These are phyloP conservation scores for Malaclemys terrapin DNA, from an alignment of 2,113 vertebrate species.

Conservation along the genomic window DNA sequence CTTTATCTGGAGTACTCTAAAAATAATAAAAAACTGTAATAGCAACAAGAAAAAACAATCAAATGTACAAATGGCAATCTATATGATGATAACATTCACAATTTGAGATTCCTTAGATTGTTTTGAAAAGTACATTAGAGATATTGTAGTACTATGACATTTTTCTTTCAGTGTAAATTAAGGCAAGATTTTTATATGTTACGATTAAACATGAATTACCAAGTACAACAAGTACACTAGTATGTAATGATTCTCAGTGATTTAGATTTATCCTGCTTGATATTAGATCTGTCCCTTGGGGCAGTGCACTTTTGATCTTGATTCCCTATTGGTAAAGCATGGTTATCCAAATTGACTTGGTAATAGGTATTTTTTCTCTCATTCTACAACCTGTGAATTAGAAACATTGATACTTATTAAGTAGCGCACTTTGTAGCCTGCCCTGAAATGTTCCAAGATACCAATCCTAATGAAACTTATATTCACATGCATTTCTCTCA, in stretches of 20 bases:
- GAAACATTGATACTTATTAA: conserved; percentile 33
- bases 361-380: neutral
- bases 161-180: conserved; percentile 33
- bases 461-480: neutral
- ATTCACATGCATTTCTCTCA: conserved; percentile 2
- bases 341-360: conserved; percentile 26
- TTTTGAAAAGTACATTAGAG: neutral
- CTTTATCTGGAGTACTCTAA: neutral
- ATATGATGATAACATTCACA: too few relatives aligned
- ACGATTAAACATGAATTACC: conserved; percentile 42
- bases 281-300: conserved; percentile 25
- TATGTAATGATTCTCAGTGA: conserved; percentile 44
- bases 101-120: neutral
- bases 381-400: neutral
- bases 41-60: neutral
- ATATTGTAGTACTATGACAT: neutral
- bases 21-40: neutral
- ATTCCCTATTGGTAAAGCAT: conserved; percentile 24
- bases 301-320: conserved; percentile 48
- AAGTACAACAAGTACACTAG: conserved; percentile 33
- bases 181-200: conserved; percentile 24
- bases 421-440: conserved; percentile 6
- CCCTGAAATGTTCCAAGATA: conserved; percentile 34
- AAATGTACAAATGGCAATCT: neutral
- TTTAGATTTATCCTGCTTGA: conserved; percentile 68